Conservation (phyloP, 2,113 vertebrate genomes). For the Bambusicola thoracicus region DNA sequence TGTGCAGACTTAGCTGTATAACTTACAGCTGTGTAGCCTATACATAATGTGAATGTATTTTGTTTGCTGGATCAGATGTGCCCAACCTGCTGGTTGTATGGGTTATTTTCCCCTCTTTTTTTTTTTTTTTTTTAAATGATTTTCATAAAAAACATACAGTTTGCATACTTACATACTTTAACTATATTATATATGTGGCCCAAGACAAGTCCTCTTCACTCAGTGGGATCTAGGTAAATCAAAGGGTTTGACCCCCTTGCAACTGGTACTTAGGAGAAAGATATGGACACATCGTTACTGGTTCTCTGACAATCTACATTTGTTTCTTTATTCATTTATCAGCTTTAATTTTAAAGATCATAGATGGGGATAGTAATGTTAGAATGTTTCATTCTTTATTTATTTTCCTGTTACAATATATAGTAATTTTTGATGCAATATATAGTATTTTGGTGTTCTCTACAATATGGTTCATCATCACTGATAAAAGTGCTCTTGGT, state of each 20-base stretch:
- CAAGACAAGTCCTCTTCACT: neutral
- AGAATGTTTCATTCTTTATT: neutral
- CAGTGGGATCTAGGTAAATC: neutral
- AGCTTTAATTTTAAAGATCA: neutral
- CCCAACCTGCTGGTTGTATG: neutral
- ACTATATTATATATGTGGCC: neutral
- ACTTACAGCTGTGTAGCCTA: neutral
- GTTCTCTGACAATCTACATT: neutral
- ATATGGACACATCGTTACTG: neutral
- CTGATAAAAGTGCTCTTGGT: neutral
- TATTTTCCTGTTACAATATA: neutral
- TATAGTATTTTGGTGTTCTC: neutral
- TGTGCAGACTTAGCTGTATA: neutral
- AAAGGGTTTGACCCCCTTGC: neutral
- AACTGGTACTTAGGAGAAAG: neutral
- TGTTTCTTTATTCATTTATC: neutral
- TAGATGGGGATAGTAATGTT: neutral
- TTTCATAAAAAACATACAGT: neutral
- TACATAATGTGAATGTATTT: neutral
- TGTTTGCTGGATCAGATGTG: neutral
- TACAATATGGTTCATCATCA: neutral
- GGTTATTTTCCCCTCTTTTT: too few species aligned
- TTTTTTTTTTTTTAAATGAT: neutral
- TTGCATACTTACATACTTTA: neutral
- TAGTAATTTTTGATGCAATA: neutral